Conservation (phyloP, 1,140 invertebrate genomes). For the Heliconius melpomene region DNA sequence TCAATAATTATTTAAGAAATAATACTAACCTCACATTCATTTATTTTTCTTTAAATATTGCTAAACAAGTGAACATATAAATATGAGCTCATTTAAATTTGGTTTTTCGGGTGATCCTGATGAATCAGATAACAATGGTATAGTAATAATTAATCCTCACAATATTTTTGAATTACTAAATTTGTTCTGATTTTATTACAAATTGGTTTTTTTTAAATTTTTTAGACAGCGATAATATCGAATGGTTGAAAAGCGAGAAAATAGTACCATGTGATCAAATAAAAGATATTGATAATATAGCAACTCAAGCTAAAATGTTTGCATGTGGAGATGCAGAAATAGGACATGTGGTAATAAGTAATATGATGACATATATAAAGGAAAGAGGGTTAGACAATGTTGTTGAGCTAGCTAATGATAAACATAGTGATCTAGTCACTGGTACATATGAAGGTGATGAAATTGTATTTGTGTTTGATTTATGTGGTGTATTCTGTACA, state of each 20-base stretch:
- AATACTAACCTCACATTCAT: too few species aligned
- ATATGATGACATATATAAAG: slow-evolving; percentile 45
- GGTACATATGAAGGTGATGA: slow-evolving; percentile 87
- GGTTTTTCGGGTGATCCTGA: slow-evolving; percentile 63
- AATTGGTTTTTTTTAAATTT: slow-evolving; percentile 26
- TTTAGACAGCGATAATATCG: slow-evolving; percentile 46
- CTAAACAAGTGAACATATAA: neutral
- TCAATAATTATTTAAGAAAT: too few species aligned
- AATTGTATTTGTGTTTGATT: neutral
- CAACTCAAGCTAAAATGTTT: slow-evolving; percentile 68
- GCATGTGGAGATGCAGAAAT: slow-evolving; percentile 74
- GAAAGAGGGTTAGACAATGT: slow-evolving; percentile 47
- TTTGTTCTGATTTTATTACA: neutral
- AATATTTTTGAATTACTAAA: neutral
- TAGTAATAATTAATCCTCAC: neutral
- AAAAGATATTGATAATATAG: slow-evolving; percentile 57
- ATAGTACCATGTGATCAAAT: slow-evolving; percentile 59
- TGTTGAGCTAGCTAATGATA: slow-evolving; percentile 83
- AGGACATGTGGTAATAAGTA: slow-evolving; percentile 67
- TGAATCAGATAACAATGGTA: slow-evolving; percentile 34
- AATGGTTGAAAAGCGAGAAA: slow-evolving; percentile 68
- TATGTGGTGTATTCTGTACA: neutral
- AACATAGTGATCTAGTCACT: slow-evolving; percentile 87
- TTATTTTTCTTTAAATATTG: neutral
- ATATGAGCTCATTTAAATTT: slow-evolving; percentile 80